Base-by-base conservation (phyloP, 2,888 invertebrate species). In the Gortyna flavago region DNA sequence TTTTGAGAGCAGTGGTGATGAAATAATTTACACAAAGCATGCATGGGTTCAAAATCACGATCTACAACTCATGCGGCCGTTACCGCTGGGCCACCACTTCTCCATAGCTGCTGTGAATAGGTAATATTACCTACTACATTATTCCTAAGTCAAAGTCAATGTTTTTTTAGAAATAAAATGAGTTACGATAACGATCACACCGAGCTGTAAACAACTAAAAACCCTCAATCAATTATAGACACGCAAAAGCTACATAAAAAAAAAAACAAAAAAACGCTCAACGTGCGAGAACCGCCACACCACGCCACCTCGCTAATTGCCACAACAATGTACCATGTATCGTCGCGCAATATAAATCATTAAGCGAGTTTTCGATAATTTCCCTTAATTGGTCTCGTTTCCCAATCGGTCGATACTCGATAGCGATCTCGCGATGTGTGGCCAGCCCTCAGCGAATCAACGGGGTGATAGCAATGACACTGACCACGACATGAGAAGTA, bases 381-480 rank as follows among this genome's bases (percentile, higher is more conserved):
- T 93, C 86, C 95, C 93, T 92, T 95, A 95, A 95, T 95, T 95
- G 95, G 95, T 91, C 83, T 91, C 89, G 92, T 93, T 94, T 93
- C 89, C 87, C 84, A 94, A 94, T 93, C 93, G 90, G 82, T 81
- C 83, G 92, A 93, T 93, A 90, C 91, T 81, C 82, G 92, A 93
- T 93, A 90, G 91, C 91, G 92, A 94, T 94, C 94, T 87, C 90
- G 75, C 87, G 85, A 89, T 92, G 91, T 92, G 92, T 91, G 90
- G 91, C 86, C 91, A 85, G 87, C 84, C 85, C 92, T 91, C 90
- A 92, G 92, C 91, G 91, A 93, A 93, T 94, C 93, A 90, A 92
- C 90, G 88, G 90, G 90, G 90, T 89, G 93, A 93, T 94, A 93
- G 91, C 92, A 91, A 88, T 91, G 94, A 93, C 94, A 93, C 92